phyloP scores from a whole-genome alignment of 2,888 invertebrate genomes.

The Abscondita cerata region DNA sequence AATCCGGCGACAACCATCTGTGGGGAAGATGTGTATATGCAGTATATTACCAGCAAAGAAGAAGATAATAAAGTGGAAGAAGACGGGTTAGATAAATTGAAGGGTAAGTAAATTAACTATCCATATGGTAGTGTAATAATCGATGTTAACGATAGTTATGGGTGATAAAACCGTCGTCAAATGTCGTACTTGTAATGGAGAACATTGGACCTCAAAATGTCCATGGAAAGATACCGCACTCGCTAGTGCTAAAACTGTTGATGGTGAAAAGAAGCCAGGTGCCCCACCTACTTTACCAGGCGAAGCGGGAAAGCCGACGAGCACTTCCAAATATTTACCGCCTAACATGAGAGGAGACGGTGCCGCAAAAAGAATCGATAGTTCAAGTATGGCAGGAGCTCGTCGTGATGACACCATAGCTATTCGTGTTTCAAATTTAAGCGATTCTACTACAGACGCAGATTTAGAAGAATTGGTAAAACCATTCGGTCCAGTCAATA shows the following conservation, averaged over 20 bases:
- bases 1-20: constrained; percentile 97
- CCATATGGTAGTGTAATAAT: too few species aligned
- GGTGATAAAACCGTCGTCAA: constrained; percentile 76
- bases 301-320: constrained; percentile 50
- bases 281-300: constrained; percentile 35
- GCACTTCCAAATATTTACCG: constrained; percentile 81
- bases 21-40: constrained; percentile 96
- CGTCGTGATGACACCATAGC: constrained; percentile 84
- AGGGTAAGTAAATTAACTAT: constrained; percentile 53
- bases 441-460: constrained; percentile 92
- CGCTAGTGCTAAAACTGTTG: constrained; percentile 69
- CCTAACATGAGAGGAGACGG: constrained; percentile 91
- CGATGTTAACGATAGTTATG: constrained; percentile 41
- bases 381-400: constrained; percentile 15
- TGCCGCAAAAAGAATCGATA: constrained; percentile 73
- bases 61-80: constrained; percentile 83
- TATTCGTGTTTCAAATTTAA: constrained; percentile 95
- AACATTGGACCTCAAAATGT: constrained; percentile 98
- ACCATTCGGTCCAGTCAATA: constrained; percentile 90
- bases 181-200: constrained; percentile 91
- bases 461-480: constrained; percentile 96
- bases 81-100: constrained; percentile 82
- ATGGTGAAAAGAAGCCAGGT: constrained; percentile 60
- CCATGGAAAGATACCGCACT: constrained; percentile 94
- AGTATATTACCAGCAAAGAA: constrained; percentile 87